Evolutionary conservation across 2,797 vertebrate genomes (phyloP), one percentile per base, ranked within the genome.

Genomic region (Poeciliopsis infans): DNA sequence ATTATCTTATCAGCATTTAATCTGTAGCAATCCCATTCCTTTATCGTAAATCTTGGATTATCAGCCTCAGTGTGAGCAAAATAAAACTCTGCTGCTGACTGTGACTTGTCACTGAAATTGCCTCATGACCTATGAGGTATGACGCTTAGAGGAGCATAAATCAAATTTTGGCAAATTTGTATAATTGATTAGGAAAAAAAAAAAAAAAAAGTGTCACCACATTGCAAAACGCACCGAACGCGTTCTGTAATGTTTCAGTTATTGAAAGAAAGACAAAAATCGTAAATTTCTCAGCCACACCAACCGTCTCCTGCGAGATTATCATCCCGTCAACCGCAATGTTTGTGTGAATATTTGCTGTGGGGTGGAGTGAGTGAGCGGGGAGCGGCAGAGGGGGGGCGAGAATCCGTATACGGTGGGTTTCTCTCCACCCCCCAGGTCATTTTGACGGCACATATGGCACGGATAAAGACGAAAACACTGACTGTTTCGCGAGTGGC

Each of bases 1-100:
- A 94, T 94, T 94, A 93, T 93, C 90, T 92, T 92, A 93, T 94
- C 92, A 89, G 72, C 86, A 83, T 92, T 93, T 94, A 91, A 94
- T 95, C 91, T 90, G 85, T 80, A 83, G 83, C 93, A 92, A 89
- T 80, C 89, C 81, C 88, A 53, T 88, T 89, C 82, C 87, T 90
- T 53, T 91, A 93, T 94, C 94, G 77, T 94, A 93, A 94, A 95
- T 94, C 93, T 93, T 87, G 74, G 79, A 91, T 91, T 89, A 91
- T 87, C 84, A 76, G 85, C 5, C 83, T 68, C 66, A 92, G 87
- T 85, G 85, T 86, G 89, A 87, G 78, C 80, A 91, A 88, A 92
- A 92, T 89, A 84, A 79, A n/a, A 61, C 84, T 79, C 75, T 77
- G 86, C 86, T 77, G 84, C 83, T 87, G 88, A 90, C 86, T 88